Conservation (phyloP, 2,113 vertebrate species). For the Indicator indicator region DNA sequence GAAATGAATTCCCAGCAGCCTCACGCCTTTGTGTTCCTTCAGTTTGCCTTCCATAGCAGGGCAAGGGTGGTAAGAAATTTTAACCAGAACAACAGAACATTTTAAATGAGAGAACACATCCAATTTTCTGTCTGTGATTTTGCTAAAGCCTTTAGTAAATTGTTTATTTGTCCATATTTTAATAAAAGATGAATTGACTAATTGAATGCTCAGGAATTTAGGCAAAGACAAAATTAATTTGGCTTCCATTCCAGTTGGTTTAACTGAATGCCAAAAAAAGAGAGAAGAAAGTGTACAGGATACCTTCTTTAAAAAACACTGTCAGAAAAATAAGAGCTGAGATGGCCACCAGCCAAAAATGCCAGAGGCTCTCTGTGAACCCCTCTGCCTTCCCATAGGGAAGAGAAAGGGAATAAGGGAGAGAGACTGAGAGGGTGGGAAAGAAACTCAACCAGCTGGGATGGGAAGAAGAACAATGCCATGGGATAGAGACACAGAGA, state of each 20-base stretch:
- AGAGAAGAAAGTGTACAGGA: background rate
- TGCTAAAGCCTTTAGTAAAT: background rate
- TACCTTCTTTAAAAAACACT: background rate
- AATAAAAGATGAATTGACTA: background rate
- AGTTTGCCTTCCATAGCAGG: background rate
- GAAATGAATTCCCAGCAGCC: background rate
- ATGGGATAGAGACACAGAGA: background rate
- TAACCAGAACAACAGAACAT: background rate
- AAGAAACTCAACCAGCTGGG: too few relatives aligned
- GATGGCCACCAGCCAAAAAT: too few relatives aligned
- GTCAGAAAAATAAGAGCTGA: too few relatives aligned
- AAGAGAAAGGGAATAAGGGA: too few relatives aligned
- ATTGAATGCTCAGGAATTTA: background rate
- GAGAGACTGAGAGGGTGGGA: too few relatives aligned
- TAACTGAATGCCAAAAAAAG: background rate
- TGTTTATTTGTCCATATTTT: background rate
- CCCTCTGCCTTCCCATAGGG: too few relatives aligned
- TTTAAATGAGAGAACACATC: background rate
- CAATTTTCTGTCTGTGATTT: background rate
- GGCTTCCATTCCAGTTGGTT: background rate
- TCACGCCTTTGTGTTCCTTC: background rate
- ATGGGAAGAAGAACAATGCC: too few relatives aligned
- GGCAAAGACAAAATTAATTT: background rate
- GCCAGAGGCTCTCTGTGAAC: too few relatives aligned
- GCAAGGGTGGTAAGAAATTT: background rate